Base-by-base conservation (phyloP, 2,797 vertebrate species). In the Lepidocolaptes lacrymiger region DNA sequence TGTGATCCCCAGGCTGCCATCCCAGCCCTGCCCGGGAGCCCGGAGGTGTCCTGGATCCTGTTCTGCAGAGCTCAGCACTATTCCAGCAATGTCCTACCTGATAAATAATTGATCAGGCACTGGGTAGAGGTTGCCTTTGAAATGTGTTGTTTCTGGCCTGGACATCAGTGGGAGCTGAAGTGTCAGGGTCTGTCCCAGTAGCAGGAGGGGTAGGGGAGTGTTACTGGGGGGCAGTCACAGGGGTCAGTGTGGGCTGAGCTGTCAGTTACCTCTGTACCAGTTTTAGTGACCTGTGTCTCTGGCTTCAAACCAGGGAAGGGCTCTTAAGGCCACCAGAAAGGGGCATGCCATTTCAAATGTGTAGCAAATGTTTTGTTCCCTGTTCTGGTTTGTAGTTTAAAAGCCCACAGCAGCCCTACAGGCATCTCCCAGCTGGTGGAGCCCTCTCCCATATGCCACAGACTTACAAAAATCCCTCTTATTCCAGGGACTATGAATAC, bases 21-120 rank as follows among this genome's bases (percentile, higher is more conserved):
- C 39, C 56, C 63, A 74, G 51, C 64, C 67, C 67, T 41, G 28
- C 37, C 66, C 4, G 0, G 68, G 37, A 64, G 51, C 48, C 66
- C 15, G 44, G 59, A 21, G 36, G 14, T 34, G 72, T 14, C 64
- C 0, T 0, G 48, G 89, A 69, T 91, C 87, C 71, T 82, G 48
- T 87, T 91, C 89, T 92, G 86, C 76, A 69, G 71, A 89, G 77
- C 81, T 87, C 74, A 92, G 71, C 81, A 2, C 55, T 52, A 10
- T 49, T 22, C 74, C 74, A 62, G 54, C 87, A 13, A 2, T 19
- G 61, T 59, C 80, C 86, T 46, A 6, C 15, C 46, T 72, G 85
- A 48, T 93, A 55, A 88, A 93, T 95, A 27, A 92, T 83, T 64
- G 37, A 92, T 34, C 54, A 59, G 48, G 56, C 56, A 6, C 55